A percentile compares a stretch with the other conserved stretches of the same genome.
Evolutionary conservation across 2,797 vertebrate species (phyloP).

Genomic region (Lophotriccus pileatus): DNA sequence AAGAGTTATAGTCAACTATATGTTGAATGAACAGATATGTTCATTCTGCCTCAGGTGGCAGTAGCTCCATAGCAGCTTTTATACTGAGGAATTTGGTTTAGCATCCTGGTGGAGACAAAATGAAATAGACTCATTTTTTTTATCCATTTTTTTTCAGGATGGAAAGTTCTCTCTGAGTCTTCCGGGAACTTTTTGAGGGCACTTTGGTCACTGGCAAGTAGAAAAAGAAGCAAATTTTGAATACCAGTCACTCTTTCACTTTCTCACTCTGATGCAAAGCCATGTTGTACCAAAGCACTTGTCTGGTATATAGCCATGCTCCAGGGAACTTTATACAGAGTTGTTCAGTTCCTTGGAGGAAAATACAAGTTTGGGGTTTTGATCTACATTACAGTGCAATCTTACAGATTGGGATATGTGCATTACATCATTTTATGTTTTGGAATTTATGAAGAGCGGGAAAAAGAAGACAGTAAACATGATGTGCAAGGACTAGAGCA

Average conservation of each 20-base stretch:
- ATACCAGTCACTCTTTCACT: not conserved
- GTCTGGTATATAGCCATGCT: not conserved
- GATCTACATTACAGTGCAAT: not conserved
- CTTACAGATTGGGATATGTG: not conserved
- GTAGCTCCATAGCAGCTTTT: not conserved
- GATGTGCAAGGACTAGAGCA: not conserved
- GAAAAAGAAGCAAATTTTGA: not conserved
- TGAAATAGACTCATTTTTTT: not conserved
- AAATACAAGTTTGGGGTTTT: not conserved
- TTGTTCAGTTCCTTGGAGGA: not conserved
- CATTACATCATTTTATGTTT: not conserved
- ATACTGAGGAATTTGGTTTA: not conserved
- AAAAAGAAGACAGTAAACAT: not conserved
- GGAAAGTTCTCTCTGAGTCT: not conserved
- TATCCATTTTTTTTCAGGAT: not conserved
- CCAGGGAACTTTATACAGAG: not conserved
- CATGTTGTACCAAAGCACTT: not conserved
- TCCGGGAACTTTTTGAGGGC: not conserved
- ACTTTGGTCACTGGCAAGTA: not conserved
- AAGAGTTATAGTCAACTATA: not conserved
- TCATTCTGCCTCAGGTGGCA: not conserved
- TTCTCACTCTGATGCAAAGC: not conserved
- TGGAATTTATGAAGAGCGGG: not conserved
- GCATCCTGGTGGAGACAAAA: not conserved
- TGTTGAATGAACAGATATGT: too few species aligned